Base-by-base conservation (phyloP, 2,888 invertebrate genomes). In the Hydriomena furcata region DNA sequence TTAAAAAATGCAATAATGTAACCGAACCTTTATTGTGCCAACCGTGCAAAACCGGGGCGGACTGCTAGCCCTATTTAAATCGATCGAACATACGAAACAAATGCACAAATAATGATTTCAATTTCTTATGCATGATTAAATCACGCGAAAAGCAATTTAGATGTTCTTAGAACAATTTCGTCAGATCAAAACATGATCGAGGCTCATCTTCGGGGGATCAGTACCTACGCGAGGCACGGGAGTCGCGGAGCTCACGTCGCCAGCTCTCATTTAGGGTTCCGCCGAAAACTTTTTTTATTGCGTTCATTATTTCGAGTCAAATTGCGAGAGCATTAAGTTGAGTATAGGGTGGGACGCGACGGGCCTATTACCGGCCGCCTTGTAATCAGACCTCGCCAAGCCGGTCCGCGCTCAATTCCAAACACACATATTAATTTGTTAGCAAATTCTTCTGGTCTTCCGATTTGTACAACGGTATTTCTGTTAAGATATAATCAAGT, bases 301-400 rank as follows among this genome's bases (percentile, higher is more conserved):
- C 79, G 79, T 84, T 85, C 85, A 84, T 88, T 85, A 86, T 85
- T 84, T 83, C 82, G 81, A 88, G 84, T 82, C 83, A 90, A 90
- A 89, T 89, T 89, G 90, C 88, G 88, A 89, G 89, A 87, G 88
- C 85, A 89, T 89, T 89, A 89, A 84, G 76, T 82, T 89, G 88
- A 89, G 82, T 90, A 86, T 88, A 87, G 88, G 89, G 85, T 89
- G 84, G 80, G 82, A 76, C 79, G 76, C 81, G 79, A 73, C 76
- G 79, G 78, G 65, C 71, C 79, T 79, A 87, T 88, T 87, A 85
- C 82, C 70, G 63, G 52, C 77, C 68, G 84, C 83, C 84, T 83
- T 90, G 80, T 91, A 87, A 91, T 91, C 91, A 82, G 76, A 76
- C 74, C 69, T 58, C 66, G 73, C 77, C 70, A 68, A 70, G 74